Evolutionary conservation across 2,888 invertebrate genomes (phyloP), one percentile per base, ranked within the genome.

Genomic region (Geotrupes spiniger): DNA sequence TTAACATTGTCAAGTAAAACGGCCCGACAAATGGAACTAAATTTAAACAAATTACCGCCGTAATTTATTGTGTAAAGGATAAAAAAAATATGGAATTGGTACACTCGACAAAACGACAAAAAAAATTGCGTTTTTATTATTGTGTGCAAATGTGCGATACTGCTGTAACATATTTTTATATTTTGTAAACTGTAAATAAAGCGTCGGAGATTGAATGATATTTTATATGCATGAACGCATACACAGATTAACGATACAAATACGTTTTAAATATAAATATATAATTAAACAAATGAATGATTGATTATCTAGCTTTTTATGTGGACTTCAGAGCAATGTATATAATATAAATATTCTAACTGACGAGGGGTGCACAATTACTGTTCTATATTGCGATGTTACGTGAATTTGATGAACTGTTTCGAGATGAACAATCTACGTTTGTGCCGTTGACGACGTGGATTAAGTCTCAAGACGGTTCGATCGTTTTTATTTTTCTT

Each of bases 141-240:
- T 21, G 21, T 21, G 21, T 21, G 21, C 21, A 6, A 21, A 21
- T 21, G 14, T 10, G 33, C 33, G 15, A 33, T 33, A 33, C 15
- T 26, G 37, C 37, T 41, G 47, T 41, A 42, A 36, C 39, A 55
- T 55, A 55, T 55, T 55, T 55, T 55, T 55, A 53, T 55, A 55
- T 55, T 49, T 46, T 51, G 46, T 47, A 42, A 49, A 21, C 15
- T 51, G 43, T 43, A 38, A 36, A 45, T 49, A 49, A 40, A 38
- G 12, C 42, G 36, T 36, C 33, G 14, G 15, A 33, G 33, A 33
- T 33, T 33, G 15, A 14, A 33, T 4, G 33, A 33, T 33, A 45
- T 45, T 45, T 45, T 45, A 38, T 28, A 45, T 45, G 43, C 43
- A 15, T 12, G 15, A 14, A 11, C 26, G 43, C 43, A 43, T 43